Conservation (phyloP, 1,140 invertebrate genomes). For the Drosophila oshimai region DNA sequence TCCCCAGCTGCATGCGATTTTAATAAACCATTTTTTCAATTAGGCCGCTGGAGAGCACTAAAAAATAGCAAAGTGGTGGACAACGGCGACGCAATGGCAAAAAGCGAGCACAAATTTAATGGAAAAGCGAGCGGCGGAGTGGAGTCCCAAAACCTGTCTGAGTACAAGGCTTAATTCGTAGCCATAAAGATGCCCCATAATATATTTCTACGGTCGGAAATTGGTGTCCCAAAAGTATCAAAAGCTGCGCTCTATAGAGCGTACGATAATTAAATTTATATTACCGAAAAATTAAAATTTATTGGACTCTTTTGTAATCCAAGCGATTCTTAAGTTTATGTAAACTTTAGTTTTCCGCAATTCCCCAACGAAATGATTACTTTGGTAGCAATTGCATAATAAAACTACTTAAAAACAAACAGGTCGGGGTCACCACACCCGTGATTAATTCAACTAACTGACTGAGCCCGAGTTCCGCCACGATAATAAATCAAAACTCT, state of each 20-base stretch:
- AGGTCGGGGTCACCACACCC: conserved; percentile 11
- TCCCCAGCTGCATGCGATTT: conserved; percentile 39
- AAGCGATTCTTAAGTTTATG: too few relatives aligned
- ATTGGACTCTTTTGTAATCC: too few relatives aligned
- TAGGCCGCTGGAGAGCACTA: conserved; percentile 34
- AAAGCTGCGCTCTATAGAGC: too few relatives aligned
- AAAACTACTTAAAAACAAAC: not conserved
- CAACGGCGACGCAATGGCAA: conserved; percentile 5
- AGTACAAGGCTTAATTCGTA: not conserved
- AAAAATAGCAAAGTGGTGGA: not conserved
- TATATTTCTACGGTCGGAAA: not conserved
- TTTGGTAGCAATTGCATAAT: not conserved
- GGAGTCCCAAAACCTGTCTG: conserved; percentile 5
- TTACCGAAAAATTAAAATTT: too few relatives aligned
- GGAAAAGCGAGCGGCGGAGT: not conserved
- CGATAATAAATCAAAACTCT: conserved; percentile 31
- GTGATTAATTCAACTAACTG: not conserved
- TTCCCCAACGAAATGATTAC: not conserved
- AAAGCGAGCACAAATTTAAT: conserved; percentile 16
- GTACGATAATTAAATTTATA: too few relatives aligned
- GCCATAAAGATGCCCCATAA: conserved; percentile 38
- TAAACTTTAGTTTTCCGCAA: not conserved
- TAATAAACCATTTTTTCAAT: conserved; percentile 78
- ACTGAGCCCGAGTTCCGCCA: not conserved
- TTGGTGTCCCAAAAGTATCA: not conserved